Evolutionary conservation across 1,140 invertebrate genomes (phyloP).

Genomic region (Drosophila parabipectinata): DNA sequence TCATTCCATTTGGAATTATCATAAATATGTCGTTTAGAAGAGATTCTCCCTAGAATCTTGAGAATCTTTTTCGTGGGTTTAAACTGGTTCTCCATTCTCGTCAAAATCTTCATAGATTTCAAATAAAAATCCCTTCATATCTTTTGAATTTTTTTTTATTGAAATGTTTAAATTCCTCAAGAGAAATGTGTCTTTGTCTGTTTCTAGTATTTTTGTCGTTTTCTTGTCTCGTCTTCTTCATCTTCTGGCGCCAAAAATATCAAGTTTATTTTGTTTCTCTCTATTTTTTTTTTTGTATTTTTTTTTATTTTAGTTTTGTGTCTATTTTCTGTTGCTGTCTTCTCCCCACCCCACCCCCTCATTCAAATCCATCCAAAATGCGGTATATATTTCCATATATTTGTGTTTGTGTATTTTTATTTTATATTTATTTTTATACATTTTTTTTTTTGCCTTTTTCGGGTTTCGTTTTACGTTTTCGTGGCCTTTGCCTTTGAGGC

Average conservation of each 20-base stretch:
- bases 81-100: too few relatives aligned
- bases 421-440: conserved; percentile 52
- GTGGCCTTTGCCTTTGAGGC: conserved; percentile 14
- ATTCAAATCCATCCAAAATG: conserved; percentile 8
- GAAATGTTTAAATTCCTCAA: conserved; percentile 6
- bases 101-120: too few relatives aligned
- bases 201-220: background rate
- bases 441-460: conserved; percentile 27
- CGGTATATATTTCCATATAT: conserved; percentile 35
- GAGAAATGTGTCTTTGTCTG: conserved; percentile 21
- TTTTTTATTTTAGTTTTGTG: conserved; percentile 8
- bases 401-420: conserved; percentile 53
- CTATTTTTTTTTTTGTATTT: too few relatives aligned
- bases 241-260: conserved; percentile 39
- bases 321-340: conserved; percentile 11
- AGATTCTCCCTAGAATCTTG: too few relatives aligned
- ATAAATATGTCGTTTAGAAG: too few relatives aligned
- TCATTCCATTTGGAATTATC: too few relatives aligned
- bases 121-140: background rate
- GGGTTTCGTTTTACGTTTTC: background rate
- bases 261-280: conserved; percentile 23
- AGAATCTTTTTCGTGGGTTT: too few relatives aligned
- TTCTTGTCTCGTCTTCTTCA: background rate
- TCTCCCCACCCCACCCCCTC: background rate
- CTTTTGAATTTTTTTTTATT: conserved; percentile 4